These are phyloP conservation scores for Drosophila oshimai DNA, from an alignment of 1,140 invertebrate genomes.

Conservation along the genomic window DNA sequence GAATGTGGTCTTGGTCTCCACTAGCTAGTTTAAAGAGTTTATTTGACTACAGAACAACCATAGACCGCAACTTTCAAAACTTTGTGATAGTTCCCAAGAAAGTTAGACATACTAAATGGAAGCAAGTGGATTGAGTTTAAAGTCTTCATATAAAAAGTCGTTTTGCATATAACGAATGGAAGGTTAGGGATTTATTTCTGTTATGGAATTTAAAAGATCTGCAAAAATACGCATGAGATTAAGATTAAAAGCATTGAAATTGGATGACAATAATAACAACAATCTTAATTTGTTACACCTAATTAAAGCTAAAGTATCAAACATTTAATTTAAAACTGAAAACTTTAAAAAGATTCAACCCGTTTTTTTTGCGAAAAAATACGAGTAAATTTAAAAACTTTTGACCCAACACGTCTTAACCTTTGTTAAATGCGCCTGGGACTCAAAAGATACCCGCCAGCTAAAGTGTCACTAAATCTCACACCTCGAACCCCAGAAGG, in stretches of 20 bases:
- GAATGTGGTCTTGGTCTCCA: conserved; percentile 1
- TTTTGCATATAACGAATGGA: neutral
- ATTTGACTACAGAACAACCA: conserved; percentile 1
- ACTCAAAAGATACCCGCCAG: neutral
- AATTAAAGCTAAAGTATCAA: no score
- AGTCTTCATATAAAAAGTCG: neutral
- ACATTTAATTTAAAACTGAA: neutral
- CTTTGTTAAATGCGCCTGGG: neutral
- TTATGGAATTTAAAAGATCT: no score
- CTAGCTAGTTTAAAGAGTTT: conserved; percentile 29
- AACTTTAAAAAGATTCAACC: no score
- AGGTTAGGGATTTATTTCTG: no score
- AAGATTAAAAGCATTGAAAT: no score
- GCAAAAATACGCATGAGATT: no score
- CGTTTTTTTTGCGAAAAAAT: neutral
- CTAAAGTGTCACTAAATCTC: conserved; percentile 27
- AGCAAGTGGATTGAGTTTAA: neutral
- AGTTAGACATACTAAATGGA: conserved; percentile 18
- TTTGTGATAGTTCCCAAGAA: conserved; percentile 11
- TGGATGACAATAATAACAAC: no score
- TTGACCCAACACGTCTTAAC: neutral
- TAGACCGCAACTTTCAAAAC: conserved; percentile 9
- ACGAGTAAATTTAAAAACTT: neutral
- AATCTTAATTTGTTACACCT: no score
- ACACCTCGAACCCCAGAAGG: conserved; percentile 36